phyloP scores from a whole-genome alignment of 2,888 invertebrate genomes.

The Hofmannophila pseudospretella region DNA sequence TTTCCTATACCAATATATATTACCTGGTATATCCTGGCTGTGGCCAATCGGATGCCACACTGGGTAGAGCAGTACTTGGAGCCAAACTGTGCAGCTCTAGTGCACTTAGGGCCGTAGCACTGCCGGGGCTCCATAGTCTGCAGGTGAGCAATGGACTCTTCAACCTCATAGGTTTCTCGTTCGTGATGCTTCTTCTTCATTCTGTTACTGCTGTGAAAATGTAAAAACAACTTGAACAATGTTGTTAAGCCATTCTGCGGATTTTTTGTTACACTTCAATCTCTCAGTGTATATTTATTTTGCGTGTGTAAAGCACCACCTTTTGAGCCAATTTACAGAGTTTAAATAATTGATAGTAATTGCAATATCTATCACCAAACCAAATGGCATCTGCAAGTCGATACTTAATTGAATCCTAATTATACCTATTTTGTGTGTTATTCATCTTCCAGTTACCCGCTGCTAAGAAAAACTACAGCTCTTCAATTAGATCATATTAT shows the following conservation, averaged over 20 bases:
- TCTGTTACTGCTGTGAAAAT: constrained; percentile 42
- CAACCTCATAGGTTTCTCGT: constrained; percentile 56
- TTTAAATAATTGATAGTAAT: no score
- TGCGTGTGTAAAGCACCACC: no score
- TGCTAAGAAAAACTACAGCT: no score
- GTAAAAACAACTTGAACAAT: neutral
- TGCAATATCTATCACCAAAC: no score
- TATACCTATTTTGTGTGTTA: no score
- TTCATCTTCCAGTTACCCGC: no score
- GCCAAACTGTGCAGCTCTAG: constrained; percentile 83
- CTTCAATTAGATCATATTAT: no score
- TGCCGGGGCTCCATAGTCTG: constrained; percentile 83
- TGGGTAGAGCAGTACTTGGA: constrained; percentile 97
- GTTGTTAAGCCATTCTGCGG: neutral
- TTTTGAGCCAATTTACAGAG: no score
- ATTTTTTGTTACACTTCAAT: neutral
- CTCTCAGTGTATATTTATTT: no score
- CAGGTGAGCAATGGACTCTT: constrained; percentile 65
- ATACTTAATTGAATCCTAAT: no score
- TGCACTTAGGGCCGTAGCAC: constrained; percentile 95
- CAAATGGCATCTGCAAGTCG: no score
- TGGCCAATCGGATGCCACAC: constrained; percentile 93
- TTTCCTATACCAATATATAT: no score
- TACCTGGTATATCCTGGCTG: constrained; percentile 89
- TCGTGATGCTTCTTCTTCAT: constrained; percentile 68